Evolutionary conservation across 2,888 invertebrate genomes (phyloP).

Genomic region (Zaprionus obscuricornis): DNA sequence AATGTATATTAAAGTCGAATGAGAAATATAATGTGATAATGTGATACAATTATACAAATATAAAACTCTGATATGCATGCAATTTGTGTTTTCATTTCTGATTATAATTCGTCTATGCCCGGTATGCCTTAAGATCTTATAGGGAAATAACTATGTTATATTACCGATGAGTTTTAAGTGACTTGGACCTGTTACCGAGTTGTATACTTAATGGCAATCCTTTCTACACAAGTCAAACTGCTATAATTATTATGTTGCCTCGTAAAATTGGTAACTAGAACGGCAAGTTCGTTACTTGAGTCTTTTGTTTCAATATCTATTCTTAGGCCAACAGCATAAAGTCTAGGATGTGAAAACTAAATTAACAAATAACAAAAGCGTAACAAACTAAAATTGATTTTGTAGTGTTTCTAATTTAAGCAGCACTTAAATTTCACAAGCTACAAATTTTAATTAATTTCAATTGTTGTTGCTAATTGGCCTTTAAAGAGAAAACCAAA

Average conservation of each 20-base stretch:
- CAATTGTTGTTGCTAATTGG: slow-evolving; percentile 18
- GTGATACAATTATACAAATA: too few relatives aligned
- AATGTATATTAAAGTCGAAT: not conserved
- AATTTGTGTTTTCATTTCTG: too few relatives aligned
- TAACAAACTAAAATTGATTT: slow-evolving; percentile 18
- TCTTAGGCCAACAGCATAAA: too few relatives aligned
- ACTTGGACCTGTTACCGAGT: slow-evolving; percentile 26
- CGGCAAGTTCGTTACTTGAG: slow-evolving; percentile 29
- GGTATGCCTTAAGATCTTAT: too few relatives aligned
- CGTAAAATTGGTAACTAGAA: slow-evolving; percentile 14
- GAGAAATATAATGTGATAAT: not conserved
- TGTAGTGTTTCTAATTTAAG: slow-evolving; percentile 3
- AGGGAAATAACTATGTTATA: too few relatives aligned
- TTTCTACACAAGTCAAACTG: slow-evolving; percentile 7
- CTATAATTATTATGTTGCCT: slow-evolving; percentile 22
- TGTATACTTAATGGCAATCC: slow-evolving; percentile 32
- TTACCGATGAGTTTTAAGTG: slow-evolving; percentile 28
- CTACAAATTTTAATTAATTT: slow-evolving; percentile 26
- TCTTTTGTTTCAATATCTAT: slow-evolving; percentile 29
- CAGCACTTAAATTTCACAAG: slow-evolving; percentile 15
- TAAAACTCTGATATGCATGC: too few relatives aligned
- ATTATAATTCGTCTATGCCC: too few relatives aligned
- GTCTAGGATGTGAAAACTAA: slow-evolving; percentile 6
- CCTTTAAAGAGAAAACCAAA: not conserved
- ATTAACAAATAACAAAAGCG: slow-evolving; percentile 5